These are phyloP conservation scores for Caloenas nicobarica DNA, from an alignment of 2,113 vertebrate species.

Conservation along the genomic window DNA sequence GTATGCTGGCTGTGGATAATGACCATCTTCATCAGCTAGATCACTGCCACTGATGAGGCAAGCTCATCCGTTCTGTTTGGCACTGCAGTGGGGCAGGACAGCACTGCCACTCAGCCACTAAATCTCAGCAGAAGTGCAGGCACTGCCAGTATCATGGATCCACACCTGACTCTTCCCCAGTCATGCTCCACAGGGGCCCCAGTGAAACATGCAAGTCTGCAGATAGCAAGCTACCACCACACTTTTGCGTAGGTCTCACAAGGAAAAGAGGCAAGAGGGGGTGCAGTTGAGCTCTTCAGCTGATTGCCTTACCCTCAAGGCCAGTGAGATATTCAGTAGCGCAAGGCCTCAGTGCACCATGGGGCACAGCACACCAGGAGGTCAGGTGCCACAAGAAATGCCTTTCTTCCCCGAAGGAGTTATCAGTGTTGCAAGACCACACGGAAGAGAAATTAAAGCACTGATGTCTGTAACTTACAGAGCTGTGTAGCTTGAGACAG, in stretches of 20 bases:
- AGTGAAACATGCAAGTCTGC: not conserved
- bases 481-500: not conserved
- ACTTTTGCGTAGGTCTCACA: not conserved
- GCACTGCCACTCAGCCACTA: not conserved
- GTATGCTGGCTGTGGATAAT: not conserved
- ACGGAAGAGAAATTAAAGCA: not conserved
- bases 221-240: not conserved
- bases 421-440: not conserved
- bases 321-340: not conserved
- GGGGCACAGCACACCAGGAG: not conserved
- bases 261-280: not conserved
- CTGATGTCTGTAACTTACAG: not conserved
- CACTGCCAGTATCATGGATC: not conserved
- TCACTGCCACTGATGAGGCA: not conserved
- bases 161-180: not conserved
- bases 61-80: not conserved
- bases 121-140: not conserved
- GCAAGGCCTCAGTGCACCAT: not conserved
- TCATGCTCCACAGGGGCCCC: accelerated
- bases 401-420: not conserved
- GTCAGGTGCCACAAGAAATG: not conserved
- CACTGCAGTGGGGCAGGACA: not conserved
- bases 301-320: not conserved
- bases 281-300: not conserved
- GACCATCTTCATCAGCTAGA: not conserved